Base-by-base conservation (phyloP, 2,113 vertebrate species). In the Pholis gunnellus region DNA sequence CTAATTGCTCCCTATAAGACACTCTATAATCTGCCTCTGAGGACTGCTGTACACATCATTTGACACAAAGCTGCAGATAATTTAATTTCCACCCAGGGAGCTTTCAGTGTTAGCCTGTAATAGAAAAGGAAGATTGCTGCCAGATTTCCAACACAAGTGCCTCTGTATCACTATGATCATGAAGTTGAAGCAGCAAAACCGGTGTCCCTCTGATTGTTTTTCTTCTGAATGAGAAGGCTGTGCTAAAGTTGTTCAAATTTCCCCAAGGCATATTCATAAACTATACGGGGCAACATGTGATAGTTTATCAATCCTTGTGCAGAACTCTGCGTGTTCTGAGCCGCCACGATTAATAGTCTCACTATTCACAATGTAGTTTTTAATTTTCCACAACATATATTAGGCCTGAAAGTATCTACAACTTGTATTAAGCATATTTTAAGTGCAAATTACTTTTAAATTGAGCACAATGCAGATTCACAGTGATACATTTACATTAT, bases 1-100 rank as follows among this genome's bases (percentile, higher is more conserved):
- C 89, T 94, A 94, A 94, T 93, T 93, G 92, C 87, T 90, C 84
- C 93, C 86, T 92, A 86, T 87, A 91, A 90, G 88, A 88, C 79
- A 90, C 84, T 64, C 65, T 77, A 64, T 77, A 83, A 91, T 91
- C 82, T 34, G 67, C 88, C 94, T 93, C 93, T 10, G 66, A 92
- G 90, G 93, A 90, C 61, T 76, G 72, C 81, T 71, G 67, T 91
- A 79, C 89, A 91, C 86, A 89, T 88, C 65, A 85, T 90, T 93
- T 93, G 92, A 94, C 79, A 91, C 89, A 84, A 88, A 91, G 90
- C 87, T 87, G 84, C 72, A 85, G 88, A 90, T 94, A 89, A 94
- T 95, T 94, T 90, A 90, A 94, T 94, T 91, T 91, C 73, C 83
- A 87, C 84, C 80, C 79, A 42, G 91, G 84, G 93, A 94, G 88